Base-by-base conservation (phyloP, 2,888 invertebrate species). In the Pemphredon lugubris region DNA sequence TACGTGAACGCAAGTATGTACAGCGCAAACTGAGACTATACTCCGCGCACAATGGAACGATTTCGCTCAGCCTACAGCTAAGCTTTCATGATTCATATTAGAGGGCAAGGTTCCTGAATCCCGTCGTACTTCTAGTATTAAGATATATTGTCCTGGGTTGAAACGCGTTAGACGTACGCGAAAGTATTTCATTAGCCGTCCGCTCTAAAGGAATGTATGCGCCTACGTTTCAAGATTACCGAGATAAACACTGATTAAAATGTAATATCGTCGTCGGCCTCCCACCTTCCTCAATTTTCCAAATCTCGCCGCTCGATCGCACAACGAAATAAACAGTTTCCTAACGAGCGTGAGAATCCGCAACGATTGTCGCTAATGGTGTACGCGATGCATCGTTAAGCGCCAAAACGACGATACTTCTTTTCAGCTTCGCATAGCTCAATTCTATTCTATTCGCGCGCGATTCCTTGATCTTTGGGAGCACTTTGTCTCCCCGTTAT, bases 1-100 rank as follows among this genome's bases (percentile, higher is more conserved):
- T 70, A 72, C 72, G 70, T 44, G 54, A 47, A 71, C 53, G 53
- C 47, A 34, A 34, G 51, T 60, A 60, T 69, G 60, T 20, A 32
- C 55, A 16, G 16, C 32, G 50, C 50, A 30, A 54, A 39, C 55
- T 30, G 34, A 40, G 39, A 39, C 45, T 45, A 13, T 26, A 47
- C 45, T 16, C 26, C 48, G 32, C 39, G 51, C 48, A 69, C 58
- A 71, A 70, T 71, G 57, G 71, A 70, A 71, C 70, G 61, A 61
- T 71, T 44, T 58, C 48, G 47, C 30, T 16, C 47, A 23, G 39
- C 37, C 57, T 23, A 48, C 53, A 20, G 51, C 47, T 30, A 42
- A 59, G 44, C 63, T 42, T 44, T 42, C 63, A 30, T 42, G 48
- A 71, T 68, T 69, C 69, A 45, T 45, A 26, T 61, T 48, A 44